These are phyloP conservation scores for Brachypalpus laphriformis DNA, from an alignment of 2,888 invertebrate species.

Conservation along the genomic window DNA sequence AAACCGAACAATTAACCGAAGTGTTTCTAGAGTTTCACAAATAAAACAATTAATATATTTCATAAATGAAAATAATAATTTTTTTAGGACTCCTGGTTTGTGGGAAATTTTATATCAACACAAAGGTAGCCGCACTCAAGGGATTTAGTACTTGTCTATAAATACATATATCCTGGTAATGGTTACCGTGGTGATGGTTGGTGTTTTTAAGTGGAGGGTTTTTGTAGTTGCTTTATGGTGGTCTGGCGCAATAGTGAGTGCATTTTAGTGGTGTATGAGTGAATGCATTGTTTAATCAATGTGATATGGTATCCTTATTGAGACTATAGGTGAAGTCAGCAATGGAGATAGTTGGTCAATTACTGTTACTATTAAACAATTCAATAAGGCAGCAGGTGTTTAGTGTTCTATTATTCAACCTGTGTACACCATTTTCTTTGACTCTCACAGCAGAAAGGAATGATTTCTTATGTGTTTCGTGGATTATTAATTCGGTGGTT, in stretches of 20 bases:
- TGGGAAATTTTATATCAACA: conserved; percentile 16
- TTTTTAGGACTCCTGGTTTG: conserved; percentile 30
- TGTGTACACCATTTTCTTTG: too few species aligned
- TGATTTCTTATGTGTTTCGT: too few species aligned
- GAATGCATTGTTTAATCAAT: conserved; percentile 58
- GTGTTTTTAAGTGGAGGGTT: not conserved
- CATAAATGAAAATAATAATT: conserved; percentile 30
- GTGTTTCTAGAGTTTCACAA: conserved; percentile 7
- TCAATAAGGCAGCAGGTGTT: not conserved
- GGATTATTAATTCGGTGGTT: too few species aligned
- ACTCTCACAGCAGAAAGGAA: too few species aligned
- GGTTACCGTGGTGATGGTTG: conserved; percentile 39
- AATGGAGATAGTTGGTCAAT: not conserved
- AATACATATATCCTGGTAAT: conserved; percentile 22
- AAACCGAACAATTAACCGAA: not conserved
- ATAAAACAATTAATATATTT: conserved; percentile 33
- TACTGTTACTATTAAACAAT: not conserved
- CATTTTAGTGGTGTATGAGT: conserved; percentile 9
- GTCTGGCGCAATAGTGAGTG: conserved; percentile 51
- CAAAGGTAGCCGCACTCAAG: conserved; percentile 23
- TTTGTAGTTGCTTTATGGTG: conserved; percentile 5
- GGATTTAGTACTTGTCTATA: conserved; percentile 4
- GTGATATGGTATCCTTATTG: not conserved
- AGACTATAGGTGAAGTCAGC: not conserved
- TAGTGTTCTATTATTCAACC: too few species aligned